Evolutionary conservation across 1,140 invertebrate species (phyloP).

Genomic region (Archegozetes longisetosus): DNA sequence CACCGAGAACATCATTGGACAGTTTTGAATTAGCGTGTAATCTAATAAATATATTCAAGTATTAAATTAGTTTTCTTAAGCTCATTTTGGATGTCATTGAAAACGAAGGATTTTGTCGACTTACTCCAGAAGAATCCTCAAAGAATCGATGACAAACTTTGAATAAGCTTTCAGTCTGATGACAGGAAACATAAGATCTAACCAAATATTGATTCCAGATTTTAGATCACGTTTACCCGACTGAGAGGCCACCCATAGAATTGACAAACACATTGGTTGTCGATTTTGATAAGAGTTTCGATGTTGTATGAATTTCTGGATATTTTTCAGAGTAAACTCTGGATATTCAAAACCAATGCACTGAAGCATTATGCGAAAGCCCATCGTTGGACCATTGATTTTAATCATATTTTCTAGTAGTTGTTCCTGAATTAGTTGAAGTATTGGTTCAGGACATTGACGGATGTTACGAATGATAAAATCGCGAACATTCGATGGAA

Average conservation of each 20-base stretch:
- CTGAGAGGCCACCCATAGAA: conserved; percentile 62
- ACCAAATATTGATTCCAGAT: conserved; percentile 59
- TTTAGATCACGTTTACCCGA: conserved; percentile 46
- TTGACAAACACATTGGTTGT: conserved; percentile 50
- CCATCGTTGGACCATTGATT: not conserved
- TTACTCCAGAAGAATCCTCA: conserved; percentile 40
- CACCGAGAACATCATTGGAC: not conserved
- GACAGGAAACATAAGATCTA: conserved; percentile 57
- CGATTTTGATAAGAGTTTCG: conserved; percentile 59
- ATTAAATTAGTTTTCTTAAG: no score
- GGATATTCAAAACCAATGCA: conserved; percentile 15
- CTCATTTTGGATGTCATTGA: conserved; percentile 9
- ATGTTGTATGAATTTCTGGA: conserved; percentile 15
- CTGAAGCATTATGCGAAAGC: conserved; percentile 16
- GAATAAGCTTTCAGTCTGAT: conserved; percentile 53
- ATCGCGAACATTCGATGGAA: not conserved
- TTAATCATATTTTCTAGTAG: not conserved
- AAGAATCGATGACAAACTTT: conserved; percentile 47
- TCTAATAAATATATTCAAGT: not conserved
- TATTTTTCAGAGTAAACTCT: conserved; percentile 8
- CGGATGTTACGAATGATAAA: not conserved
- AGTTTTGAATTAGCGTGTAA: not conserved
- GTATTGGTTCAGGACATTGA: not conserved
- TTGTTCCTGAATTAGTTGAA: not conserved
- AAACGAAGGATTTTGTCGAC: not conserved